Evolutionary conservation across 92 coral and sea anemone genomes (phyloP).

Genomic region (Bergia puertoricense): DNA sequence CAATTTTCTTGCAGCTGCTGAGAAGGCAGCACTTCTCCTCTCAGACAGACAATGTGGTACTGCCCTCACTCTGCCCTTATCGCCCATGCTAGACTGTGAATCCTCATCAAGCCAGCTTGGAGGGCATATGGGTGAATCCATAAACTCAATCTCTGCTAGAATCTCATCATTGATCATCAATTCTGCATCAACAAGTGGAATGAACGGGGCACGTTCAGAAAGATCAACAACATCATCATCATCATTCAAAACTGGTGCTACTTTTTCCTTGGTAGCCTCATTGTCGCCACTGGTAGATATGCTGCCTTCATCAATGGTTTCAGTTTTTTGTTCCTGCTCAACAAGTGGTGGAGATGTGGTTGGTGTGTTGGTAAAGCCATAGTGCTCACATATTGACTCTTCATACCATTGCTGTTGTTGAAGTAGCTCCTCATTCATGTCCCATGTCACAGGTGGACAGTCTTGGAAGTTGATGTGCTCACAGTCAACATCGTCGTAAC

Average conservation of each 20-base stretch:
- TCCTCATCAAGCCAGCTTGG: slow-evolving; percentile 73
- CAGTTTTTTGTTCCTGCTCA: not conserved
- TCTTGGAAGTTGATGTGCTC: slow-evolving; percentile 58
- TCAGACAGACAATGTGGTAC: slow-evolving; percentile 39
- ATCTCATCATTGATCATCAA: slow-evolving; percentile 72
- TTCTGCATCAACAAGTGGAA: slow-evolving; percentile 83
- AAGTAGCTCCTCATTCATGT: slow-evolving; percentile 66
- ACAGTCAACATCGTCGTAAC: slow-evolving; percentile 72
- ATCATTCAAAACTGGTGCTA: slow-evolving; percentile 40
- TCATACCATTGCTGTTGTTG: slow-evolving; percentile 75
- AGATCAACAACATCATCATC: slow-evolving; percentile 61
- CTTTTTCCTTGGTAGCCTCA: not conserved
- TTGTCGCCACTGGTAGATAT: slow-evolving; percentile 4
- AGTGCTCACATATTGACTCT: slow-evolving; percentile 61
- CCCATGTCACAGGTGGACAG: slow-evolving; percentile 79
- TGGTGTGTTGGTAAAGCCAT: slow-evolving; percentile 49
- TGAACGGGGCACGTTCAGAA: slow-evolving; percentile 91
- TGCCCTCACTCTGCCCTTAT: slow-evolving; percentile 30
- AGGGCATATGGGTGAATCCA: slow-evolving; percentile 70
- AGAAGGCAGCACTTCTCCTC: slow-evolving; percentile 48
- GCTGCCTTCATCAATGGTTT: slow-evolving; percentile 33
- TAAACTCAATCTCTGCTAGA: slow-evolving; percentile 72
- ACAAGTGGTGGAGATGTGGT: slow-evolving; percentile 49
- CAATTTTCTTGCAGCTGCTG: slow-evolving; percentile 32
- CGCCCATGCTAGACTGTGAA: slow-evolving; percentile 28